Base-by-base conservation (phyloP, 2,113 vertebrate species). In the Mungos mungo region DNA sequence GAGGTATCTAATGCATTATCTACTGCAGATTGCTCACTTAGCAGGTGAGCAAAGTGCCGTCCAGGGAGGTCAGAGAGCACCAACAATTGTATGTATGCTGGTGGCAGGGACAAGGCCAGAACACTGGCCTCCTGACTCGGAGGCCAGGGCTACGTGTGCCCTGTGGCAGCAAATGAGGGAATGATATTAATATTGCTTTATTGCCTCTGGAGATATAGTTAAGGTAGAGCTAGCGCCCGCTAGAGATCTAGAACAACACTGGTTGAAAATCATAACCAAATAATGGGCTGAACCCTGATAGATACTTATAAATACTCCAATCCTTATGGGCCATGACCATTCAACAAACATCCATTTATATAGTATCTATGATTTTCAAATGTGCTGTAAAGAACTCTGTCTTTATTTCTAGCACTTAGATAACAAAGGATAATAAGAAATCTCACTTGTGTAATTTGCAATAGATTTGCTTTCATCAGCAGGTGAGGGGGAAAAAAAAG, bases 401-500 rank as follows among this genome's bases (percentile, higher is more conserved):
- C 65, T 93, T 95, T 88, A 83, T 69, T 96, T 92, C 41, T 84
- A 91, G 29, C 21, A 89, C 74, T 81, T 90, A 71, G 69, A 74
- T 35, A 81, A 81, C 86, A 95, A 89, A 95, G 52, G 74, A 41
- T 93, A 96, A 92, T 84, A 91, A 71, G n/a, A 52, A 96, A 92
- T 96, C 88, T 60, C 68, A 87, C 63, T 80, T 93, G 47, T 50
- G 21, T 72, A 89, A 97, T 96, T 97, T 95, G 33, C 23, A 91
- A 41, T 66, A 87, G n/a, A 96, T 96, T 97, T 50, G 14, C 79
- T 97, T 95, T 95, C 50, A 91, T 87, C 76, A 92, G 83, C 57
- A 91, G 76, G 65, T 95, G n/a, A 86, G 90, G n/a, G 16, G 2
- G 14, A 45, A 82, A 84, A 95, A 95, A 96, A 82, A 63, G 25